Base-by-base conservation (phyloP, 92 coral and sea anemone genomes). In the Palythoa heliodiscus region DNA sequence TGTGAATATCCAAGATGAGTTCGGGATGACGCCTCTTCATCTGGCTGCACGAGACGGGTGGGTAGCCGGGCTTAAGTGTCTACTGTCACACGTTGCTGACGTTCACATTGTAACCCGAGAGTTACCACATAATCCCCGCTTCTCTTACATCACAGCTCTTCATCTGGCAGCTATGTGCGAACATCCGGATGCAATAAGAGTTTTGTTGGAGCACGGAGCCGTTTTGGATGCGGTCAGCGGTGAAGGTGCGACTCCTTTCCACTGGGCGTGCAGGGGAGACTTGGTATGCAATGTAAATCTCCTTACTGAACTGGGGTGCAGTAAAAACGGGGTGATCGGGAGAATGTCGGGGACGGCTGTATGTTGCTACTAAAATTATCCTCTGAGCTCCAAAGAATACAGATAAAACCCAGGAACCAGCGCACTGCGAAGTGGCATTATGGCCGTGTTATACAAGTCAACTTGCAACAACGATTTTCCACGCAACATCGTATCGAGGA, bases 201-300 rank as follows among this genome's bases (percentile, higher is more conserved):
- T 77, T 77, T 38, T 77, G 69, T 29, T 77, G 2, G 82, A 57
- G 16, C 7, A 77, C 52, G 82, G 82, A 37, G 82, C 70, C 0
- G 70, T 48, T 19, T 12, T 77, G 24, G 82, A 77, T 11, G 82
- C 5, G 13, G 82, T 77, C 55, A 63, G 58, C 35, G 82, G 82
- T 10, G 82, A 77, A 37, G 82, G 82, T 17, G 82, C 82, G 25
- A 77, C 82, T 13, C 82, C 82, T 15, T 54, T 55, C 16, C 82
- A 77, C 69, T 77, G 82, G 82, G 82, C 82, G 39, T 54, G 82
- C 52, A 77, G 37, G 15, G 82, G 48, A 29, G 10, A 25, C 52
- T 6, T 23, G 82, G 53, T 25, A 17, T 14, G 35, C 68, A 77
- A 77, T 40, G 29, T 15, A 20, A 15, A 57, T 14, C 52, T 77